Evolutionary conservation across 2,113 vertebrate species (phyloP).

Genomic region (Barbus barbus): DNA sequence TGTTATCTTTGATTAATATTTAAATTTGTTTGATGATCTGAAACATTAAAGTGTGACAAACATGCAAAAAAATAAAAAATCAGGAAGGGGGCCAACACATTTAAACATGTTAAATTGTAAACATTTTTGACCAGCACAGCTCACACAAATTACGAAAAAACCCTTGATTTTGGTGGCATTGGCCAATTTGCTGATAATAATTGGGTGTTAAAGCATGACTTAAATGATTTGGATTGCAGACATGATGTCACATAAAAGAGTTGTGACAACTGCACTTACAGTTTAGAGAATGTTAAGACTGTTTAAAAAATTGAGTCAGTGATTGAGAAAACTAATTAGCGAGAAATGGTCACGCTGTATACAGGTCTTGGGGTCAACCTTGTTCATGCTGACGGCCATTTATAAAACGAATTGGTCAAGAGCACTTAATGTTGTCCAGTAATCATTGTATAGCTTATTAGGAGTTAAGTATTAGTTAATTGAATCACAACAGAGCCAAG

Average conservation of each 20-base stretch:
- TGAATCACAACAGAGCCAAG: conserved; percentile 11
- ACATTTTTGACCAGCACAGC: neutral
- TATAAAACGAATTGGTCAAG: conserved; percentile 19
- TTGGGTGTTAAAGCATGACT: neutral
- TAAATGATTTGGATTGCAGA: neutral
- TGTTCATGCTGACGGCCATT: neutral
- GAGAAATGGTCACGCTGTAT: neutral
- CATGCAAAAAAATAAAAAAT: no score
- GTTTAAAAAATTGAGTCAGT: neutral
- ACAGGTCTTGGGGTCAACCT: conserved; percentile 13
- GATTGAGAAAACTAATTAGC: neutral
- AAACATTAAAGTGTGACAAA: no score
- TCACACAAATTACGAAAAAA: neutral
- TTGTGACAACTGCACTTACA: neutral
- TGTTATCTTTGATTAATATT: no score
- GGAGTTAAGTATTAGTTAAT: neutral
- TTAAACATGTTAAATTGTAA: no score
- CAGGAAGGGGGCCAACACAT: no score
- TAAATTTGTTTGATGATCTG: no score
- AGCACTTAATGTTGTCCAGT: neutral
- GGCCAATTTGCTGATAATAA: neutral
- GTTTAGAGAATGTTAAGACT: neutral
- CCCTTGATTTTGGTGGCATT: neutral
- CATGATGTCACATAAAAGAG: neutral
- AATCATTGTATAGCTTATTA: neutral